Evolutionary conservation across 2,113 vertebrate species (phyloP), one percentile per base, ranked within the genome.

Genomic region (Gasterosteus nipponicus): DNA sequence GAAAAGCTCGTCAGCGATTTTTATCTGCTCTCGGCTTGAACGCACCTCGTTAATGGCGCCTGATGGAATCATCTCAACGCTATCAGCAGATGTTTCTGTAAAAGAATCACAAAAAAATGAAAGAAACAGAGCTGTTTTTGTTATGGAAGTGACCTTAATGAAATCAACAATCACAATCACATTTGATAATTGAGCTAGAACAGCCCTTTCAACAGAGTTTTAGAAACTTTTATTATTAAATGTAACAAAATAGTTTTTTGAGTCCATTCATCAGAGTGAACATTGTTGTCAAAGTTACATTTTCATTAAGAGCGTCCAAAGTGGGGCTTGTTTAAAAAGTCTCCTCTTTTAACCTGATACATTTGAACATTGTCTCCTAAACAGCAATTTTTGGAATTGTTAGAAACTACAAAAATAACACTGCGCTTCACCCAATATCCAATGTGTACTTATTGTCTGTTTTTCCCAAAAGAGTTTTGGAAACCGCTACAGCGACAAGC

Each of bases 11-110:
- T 76, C 75, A 61, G 65, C 53, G 56, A 16, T 60, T 81, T 72
- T 81, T 84, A 89, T 88, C 86, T 85, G 8, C 46, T 77, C n/a
- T 63, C 47, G 53, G 16, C 18, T 56, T 58, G 39, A 86, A 78
- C 87, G 89, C 87, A 68, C 89, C 81, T 69, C 68, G 81, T 75
- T 57, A 57, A 62, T 26, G 35, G 70, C 18, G 0, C 10, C 59
- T 82, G 77, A 77, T 60, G 78, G 31, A 78, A 81, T 81, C 62
- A 73, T 14, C 38, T 59, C n/a, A 51, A 19, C 7, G 0, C 16
- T 14, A 11, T 44, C 5, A 15, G 15, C 39, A 29, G 19, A 57
- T 31, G 31, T 29, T 31, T 67, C 14, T 70, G 0, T 15, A 26
- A 59, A 31, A 10, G n/a, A 69, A 56, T 39, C 15, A 11, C 22